Conservation (phyloP, 2,113 vertebrate species). For the Tor tambroides region DNA sequence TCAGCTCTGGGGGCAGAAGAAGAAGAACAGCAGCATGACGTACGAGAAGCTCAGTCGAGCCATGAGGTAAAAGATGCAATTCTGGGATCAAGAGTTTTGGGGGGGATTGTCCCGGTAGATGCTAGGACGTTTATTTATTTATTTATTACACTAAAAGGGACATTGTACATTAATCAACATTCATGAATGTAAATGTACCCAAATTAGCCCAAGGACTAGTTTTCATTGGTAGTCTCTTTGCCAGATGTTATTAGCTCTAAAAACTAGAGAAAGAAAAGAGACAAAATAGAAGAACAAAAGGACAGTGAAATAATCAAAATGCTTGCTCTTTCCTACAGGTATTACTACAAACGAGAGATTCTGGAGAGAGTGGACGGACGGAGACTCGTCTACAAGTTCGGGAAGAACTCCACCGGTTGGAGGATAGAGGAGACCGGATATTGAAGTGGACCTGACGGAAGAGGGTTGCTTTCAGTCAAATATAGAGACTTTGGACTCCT, state of each 20-base stretch:
- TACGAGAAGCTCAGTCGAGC: constrained; percentile 97
- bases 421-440: constrained; percentile 81
- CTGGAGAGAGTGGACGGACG: constrained; percentile 93
- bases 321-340: constrained; percentile 73
- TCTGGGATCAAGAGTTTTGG: neutral
- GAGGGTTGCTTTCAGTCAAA: neutral
- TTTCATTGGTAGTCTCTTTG: no score
- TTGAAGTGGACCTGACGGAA: constrained; percentile 62
- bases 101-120: no score
- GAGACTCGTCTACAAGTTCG: constrained; percentile 96
- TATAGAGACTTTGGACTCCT: constrained; percentile 35
- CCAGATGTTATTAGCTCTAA: no score
- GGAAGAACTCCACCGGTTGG: constrained; percentile 96
- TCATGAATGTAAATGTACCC: no score
- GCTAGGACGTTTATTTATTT: no score
- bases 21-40: constrained; percentile 98
- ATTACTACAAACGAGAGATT: constrained; percentile 97
- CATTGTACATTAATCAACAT: no score
- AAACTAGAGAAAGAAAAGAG: no score
- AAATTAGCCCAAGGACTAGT: no score
- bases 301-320: neutral
- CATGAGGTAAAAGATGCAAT: constrained; percentile 83
- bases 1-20: constrained; percentile 98
- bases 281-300: no score
- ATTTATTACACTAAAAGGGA: no score